Percentiles rank a stretch among this genome's conserved stretches.
These are phyloP conservation scores for Formica exsecta DNA, from an alignment of 1,140 invertebrate genomes.

Conservation along the genomic window DNA sequence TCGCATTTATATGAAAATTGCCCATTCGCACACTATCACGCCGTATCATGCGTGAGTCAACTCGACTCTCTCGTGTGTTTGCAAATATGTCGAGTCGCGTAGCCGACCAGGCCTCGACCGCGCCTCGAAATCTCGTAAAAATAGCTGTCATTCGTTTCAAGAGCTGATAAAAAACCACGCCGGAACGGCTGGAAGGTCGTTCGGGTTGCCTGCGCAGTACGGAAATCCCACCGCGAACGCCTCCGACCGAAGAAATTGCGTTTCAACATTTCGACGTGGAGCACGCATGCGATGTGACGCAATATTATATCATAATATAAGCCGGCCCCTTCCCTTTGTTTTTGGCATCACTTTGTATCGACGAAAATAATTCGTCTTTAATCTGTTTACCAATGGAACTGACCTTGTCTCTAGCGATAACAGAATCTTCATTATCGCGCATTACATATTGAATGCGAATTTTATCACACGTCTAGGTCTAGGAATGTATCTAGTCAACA, in stretches of 20 bases:
- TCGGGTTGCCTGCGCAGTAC: constrained; percentile 49
- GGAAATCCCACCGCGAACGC: constrained; percentile 34
- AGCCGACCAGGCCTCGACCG: neutral
- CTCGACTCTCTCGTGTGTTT: neutral
- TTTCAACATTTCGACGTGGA: constrained; percentile 33
- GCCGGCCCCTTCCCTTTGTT: no score
- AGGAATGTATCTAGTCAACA: neutral
- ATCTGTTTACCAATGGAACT: neutral
- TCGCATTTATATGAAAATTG: constrained; percentile 15
- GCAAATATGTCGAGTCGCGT: constrained; percentile 15
- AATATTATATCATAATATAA: constrained; percentile 34
- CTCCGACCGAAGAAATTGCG: constrained; percentile 22
- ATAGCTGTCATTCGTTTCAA: constrained; percentile 38
- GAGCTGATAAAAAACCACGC: constrained; percentile 47
- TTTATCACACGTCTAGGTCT: neutral
- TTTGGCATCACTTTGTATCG: no score
- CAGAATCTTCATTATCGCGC: neutral
- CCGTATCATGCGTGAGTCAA: neutral
- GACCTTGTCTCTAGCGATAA: neutral
- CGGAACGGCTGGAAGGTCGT: constrained; percentile 32
- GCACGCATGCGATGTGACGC: constrained; percentile 35
- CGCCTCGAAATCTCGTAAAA: constrained; percentile 40
- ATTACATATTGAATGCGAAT: neutral
- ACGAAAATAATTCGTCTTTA: neutral
- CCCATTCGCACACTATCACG: neutral